phyloP scores from a whole-genome alignment of 2,888 invertebrate species.

The Parthenolecanium corni region DNA sequence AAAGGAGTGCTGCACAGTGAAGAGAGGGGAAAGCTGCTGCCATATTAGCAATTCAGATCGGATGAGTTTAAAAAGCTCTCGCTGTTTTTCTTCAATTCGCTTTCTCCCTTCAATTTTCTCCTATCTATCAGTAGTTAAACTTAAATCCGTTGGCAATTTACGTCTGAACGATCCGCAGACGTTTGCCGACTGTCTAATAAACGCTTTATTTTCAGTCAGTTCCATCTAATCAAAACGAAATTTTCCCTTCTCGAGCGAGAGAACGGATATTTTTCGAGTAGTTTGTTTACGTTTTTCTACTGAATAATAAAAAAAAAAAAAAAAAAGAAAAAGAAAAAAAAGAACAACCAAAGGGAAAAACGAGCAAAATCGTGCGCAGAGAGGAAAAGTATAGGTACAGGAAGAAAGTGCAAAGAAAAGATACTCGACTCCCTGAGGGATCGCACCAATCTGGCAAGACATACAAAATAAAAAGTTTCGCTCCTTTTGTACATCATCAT shows the following conservation, averaged over 20 bases:
- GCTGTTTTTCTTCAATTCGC: constrained; percentile 27
- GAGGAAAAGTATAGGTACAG: too few species aligned
- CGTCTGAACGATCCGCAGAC: constrained; percentile 28
- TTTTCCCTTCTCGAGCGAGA: constrained; percentile 18
- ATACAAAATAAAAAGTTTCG: too few species aligned
- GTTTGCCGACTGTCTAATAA: constrained; percentile 29
- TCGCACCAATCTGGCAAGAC: too few species aligned
- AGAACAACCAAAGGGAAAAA: neutral
- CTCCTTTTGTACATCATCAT: too few species aligned
- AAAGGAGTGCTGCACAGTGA: too few species aligned
- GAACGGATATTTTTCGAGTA: constrained; percentile 13
- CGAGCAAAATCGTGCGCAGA: neutral
- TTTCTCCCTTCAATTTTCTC: constrained; percentile 17
- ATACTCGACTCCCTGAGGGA: too few species aligned
- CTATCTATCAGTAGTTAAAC: constrained; percentile 29
- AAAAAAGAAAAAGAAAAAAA: neutral
- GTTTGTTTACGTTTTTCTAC: constrained; percentile 23
- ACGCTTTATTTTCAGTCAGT: constrained; percentile 29
- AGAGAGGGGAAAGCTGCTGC: constrained; percentile 20
- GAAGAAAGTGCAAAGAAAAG: too few species aligned
- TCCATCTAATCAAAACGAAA: constrained; percentile 28
- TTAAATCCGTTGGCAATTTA: constrained; percentile 29
- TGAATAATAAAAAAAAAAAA: constrained; percentile 9
- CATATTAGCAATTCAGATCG: constrained; percentile 28
- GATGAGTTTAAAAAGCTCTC: constrained; percentile 20